Base-by-base conservation (phyloP, 1,140 invertebrate genomes). In the Pseudomyrmex dendroicus region DNA sequence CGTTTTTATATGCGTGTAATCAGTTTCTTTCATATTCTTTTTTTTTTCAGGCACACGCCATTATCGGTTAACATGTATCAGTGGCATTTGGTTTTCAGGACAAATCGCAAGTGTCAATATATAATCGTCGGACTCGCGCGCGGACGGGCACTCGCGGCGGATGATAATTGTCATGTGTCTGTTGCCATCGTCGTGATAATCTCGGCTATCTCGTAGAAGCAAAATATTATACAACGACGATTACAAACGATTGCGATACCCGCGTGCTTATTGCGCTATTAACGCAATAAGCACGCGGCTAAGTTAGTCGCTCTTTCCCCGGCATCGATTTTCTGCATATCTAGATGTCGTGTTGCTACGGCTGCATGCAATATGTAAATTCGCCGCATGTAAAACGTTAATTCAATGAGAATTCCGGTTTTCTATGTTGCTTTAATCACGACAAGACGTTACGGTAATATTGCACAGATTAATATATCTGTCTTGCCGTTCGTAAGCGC, bases 321-420 rank as follows among this genome's bases (percentile, higher is more conserved):
- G 3, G 35, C 4, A 35, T 59, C 20, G 25, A 12, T 70, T 78
- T 25, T 61, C 64, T 35, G 64, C 15, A 2, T 72, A 80, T 61
- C 20, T 80, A 56, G 46, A 59, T 80, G 13, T 22, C 50, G 22
- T 8, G 13, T 3, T 35, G 35, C 35, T 52, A 44, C n/a, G 54
- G 15, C 72, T 80, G 46, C 54, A 13, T 48, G 57, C n/a, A 70
- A 12, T 70, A 78, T 78, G 52, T 25, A 78, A 78, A 78, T 78
- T 48, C 59, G 17, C 15, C 44, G 2, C 35, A 2, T 67, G 20
- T 17, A 17, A 46, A 25, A 10, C 13, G 9, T 62, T 64, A 63
- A 22, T 22, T 12, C 25, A 52, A 15, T 20, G n/a, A 56, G 2
- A 67, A 20, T 77, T 68, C n/a, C 13, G 22, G 66, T 22, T 46